Evolutionary conservation across 2,113 vertebrate genomes (phyloP).

Genomic region (Amphiprion percula): DNA sequence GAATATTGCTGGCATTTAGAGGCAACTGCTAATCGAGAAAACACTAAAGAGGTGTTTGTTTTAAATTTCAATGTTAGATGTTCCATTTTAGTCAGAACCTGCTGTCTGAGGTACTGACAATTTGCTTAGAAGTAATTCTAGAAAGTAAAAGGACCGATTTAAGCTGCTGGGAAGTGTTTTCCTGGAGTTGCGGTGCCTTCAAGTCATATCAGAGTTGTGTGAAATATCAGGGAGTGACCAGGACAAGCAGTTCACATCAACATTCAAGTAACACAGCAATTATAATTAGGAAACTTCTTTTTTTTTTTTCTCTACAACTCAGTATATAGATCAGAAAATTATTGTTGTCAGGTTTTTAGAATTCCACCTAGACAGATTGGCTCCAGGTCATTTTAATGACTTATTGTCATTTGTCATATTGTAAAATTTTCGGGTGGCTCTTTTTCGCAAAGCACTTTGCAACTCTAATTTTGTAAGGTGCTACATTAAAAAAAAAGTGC

Average conservation of each 20-base stretch:
- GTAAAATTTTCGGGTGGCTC: no score
- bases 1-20: constrained; percentile 42
- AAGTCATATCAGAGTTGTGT: neutral
- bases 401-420: no score
- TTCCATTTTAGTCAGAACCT: neutral
- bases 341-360: no score
- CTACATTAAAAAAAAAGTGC: no score
- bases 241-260: neutral
- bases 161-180: neutral
- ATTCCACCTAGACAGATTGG: no score
- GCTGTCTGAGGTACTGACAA: neutral
- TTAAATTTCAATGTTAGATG: constrained; percentile 9
- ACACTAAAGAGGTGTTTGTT: neutral
- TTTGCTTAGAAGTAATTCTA: neutral
- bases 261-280: neutral
- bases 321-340: no score
- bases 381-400: no score
- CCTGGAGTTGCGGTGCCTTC: neutral
- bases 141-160: neutral
- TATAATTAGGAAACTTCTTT: neutral
- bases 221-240: neutral
- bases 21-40: constrained; percentile 17
- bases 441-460: no score
- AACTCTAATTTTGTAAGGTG: no score
- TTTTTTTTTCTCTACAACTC: neutral